phyloP scores from a whole-genome alignment of 1,140 invertebrate species.

The Brachionus rotundiformis region DNA sequence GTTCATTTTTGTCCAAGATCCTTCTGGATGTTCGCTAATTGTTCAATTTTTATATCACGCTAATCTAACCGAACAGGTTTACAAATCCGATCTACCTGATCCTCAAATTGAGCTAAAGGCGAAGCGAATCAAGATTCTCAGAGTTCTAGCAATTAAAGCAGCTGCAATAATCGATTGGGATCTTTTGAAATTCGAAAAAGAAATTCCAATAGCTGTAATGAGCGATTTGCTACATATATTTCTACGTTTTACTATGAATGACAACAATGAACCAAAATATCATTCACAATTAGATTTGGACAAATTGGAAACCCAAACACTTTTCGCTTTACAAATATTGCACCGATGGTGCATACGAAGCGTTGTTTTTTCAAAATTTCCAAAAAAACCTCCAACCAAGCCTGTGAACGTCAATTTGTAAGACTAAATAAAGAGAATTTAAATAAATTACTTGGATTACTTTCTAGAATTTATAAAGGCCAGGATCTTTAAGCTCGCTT shows the following conservation, averaged over 20 bases:
- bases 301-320: slow-evolving; percentile 24
- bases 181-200: slow-evolving; percentile 45
- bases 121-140: slow-evolving; percentile 1
- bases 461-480: slow-evolving; percentile 19
- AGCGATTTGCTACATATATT: slow-evolving; percentile 48
- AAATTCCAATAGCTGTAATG: slow-evolving; percentile 51
- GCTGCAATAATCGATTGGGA: slow-evolving; percentile 33
- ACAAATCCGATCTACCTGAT: slow-evolving; percentile 3
- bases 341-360: slow-evolving; percentile 42
- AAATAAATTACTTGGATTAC: slow-evolving; percentile 8
- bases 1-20: neutral
- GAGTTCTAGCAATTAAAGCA: slow-evolving; percentile 33
- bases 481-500: slow-evolving; percentile 30
- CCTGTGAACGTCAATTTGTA: slow-evolving; percentile 36
- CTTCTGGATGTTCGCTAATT: slow-evolving; percentile 40
- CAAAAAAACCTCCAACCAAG: slow-evolving; percentile 44
- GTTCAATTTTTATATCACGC: slow-evolving; percentile 49
- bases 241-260: slow-evolving; percentile 19
- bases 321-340: slow-evolving; percentile 47
- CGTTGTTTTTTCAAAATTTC: slow-evolving; percentile 42
- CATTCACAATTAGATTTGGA: slow-evolving; percentile 43
- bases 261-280: slow-evolving; percentile 17
- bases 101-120: slow-evolving; percentile 12
- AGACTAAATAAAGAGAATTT: neutral
- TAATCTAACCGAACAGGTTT: slow-evolving; percentile 44